Conservation (phyloP, 2,797 vertebrate genomes). For the Pseudomugil gertrudae region DNA sequence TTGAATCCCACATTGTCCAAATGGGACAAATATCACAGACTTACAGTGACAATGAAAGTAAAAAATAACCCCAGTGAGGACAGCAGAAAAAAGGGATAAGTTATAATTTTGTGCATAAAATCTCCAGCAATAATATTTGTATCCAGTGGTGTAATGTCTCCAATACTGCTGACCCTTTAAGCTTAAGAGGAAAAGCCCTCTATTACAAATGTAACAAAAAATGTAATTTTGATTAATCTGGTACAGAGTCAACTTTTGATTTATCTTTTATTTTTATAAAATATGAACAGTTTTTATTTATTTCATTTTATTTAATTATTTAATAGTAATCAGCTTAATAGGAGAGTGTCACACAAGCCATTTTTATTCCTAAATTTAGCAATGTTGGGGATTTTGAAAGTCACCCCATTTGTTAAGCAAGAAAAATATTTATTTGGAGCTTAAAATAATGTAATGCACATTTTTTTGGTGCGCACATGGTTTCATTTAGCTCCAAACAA, state of each 20-base stretch:
- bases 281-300: no score
- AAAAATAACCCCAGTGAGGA: not conserved
- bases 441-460: no score
- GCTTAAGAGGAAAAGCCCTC: no score
- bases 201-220: no score
- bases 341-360: not conserved
- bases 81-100: not conserved
- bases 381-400: not conserved
- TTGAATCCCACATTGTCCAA: slow-evolving; percentile 11
- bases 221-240: no score
- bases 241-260: no score
- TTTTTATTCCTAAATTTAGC: not conserved
- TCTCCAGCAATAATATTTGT: not conserved
- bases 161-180: not conserved
- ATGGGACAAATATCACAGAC: slow-evolving; percentile 19
- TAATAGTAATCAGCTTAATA: not conserved
- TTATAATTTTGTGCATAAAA: not conserved
- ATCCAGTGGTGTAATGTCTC: not conserved
- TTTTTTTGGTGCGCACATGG: no score
- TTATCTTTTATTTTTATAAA: no score
- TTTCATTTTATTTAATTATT: no score
- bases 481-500: no score
- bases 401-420: not conserved
- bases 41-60: slow-evolving; percentile 3
- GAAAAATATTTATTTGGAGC: not conserved